Evolutionary conservation across 2,888 invertebrate genomes (phyloP).

Genomic region (Pharmacophagus antenor): DNA sequence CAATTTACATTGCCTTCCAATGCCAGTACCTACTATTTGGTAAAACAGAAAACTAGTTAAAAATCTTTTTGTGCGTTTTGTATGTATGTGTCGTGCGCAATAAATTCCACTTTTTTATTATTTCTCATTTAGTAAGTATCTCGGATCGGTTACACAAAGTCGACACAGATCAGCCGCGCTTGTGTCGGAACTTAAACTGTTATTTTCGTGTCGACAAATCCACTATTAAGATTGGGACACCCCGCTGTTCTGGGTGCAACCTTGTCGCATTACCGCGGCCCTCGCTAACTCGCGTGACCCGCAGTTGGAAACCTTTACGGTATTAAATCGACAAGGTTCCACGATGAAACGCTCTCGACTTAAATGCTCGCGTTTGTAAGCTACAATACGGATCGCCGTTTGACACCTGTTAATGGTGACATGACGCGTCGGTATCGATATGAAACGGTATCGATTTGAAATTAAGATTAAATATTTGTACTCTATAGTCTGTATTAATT

Average conservation of each 20-base stretch:
- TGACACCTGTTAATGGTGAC: slow-evolving; percentile 70
- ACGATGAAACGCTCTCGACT: slow-evolving; percentile 66
- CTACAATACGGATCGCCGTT: slow-evolving; percentile 66
- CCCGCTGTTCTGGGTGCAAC: slow-evolving; percentile 65
- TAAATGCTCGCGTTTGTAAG: slow-evolving; percentile 70
- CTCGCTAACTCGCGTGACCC: slow-evolving; percentile 41
- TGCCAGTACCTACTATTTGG: too few relatives aligned
- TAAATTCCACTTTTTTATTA: slow-evolving; percentile 37
- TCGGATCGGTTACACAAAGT: slow-evolving; percentile 49
- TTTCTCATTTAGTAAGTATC: slow-evolving; percentile 46
- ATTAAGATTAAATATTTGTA: too few relatives aligned
- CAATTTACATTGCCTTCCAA: too few relatives aligned
- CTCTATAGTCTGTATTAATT: too few relatives aligned
- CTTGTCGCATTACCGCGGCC: slow-evolving; percentile 47
- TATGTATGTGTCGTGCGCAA: too few relatives aligned
- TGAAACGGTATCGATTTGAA: too few relatives aligned
- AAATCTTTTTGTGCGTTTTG: too few relatives aligned
- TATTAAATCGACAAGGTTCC: slow-evolving; percentile 66
- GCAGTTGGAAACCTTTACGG: slow-evolving; percentile 51
- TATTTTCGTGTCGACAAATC: slow-evolving; percentile 79
- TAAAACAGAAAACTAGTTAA: too few relatives aligned
- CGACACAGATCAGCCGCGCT: slow-evolving; percentile 64
- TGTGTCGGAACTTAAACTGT: slow-evolving; percentile 70
- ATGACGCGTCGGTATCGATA: slow-evolving; percentile 40
- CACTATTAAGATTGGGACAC: slow-evolving; percentile 72